Evolutionary conservation across 1,140 invertebrate species (phyloP).

Genomic region (Lithobius niger): DNA sequence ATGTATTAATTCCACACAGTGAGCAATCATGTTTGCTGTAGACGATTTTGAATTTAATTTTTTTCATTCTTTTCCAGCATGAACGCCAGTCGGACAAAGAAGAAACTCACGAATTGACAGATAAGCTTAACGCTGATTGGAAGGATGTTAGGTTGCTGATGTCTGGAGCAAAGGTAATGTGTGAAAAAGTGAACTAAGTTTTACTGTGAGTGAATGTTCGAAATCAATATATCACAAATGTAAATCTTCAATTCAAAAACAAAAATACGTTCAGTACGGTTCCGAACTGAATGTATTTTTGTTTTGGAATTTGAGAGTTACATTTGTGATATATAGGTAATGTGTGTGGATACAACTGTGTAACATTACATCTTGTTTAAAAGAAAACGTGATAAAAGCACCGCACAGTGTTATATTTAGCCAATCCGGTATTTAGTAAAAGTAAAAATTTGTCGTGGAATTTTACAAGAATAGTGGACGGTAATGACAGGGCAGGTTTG

Average conservation of each 20-base stretch:
- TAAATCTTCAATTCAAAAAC: too few species aligned
- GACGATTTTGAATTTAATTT: not conserved
- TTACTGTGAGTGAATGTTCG: not conserved
- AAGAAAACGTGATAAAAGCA: too few species aligned
- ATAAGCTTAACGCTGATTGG: conserved; percentile 77
- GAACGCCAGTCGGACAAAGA: conserved; percentile 76
- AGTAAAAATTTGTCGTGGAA: too few species aligned
- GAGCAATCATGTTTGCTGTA: not conserved
- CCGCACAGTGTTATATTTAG: too few species aligned
- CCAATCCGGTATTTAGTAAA: too few species aligned
- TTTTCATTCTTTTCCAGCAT: conserved; percentile 26
- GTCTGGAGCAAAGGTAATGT: conserved; percentile 33
- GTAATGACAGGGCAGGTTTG: too few species aligned
- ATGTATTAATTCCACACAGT: too few species aligned
- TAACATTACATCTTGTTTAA: too few species aligned
- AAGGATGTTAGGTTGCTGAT: conserved; percentile 49
- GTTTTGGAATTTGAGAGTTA: too few species aligned
- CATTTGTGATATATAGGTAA: not conserved
- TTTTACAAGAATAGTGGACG: too few species aligned
- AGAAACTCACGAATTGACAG: conserved; percentile 64
- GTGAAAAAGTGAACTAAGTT: not conserved
- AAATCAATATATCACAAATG: not conserved
- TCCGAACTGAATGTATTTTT: too few species aligned
- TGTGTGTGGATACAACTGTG: not conserved
- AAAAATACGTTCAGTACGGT: too few species aligned